These are phyloP conservation scores for Julus scandinavius DNA, from an alignment of 2,888 invertebrate genomes.

Conservation along the genomic window DNA sequence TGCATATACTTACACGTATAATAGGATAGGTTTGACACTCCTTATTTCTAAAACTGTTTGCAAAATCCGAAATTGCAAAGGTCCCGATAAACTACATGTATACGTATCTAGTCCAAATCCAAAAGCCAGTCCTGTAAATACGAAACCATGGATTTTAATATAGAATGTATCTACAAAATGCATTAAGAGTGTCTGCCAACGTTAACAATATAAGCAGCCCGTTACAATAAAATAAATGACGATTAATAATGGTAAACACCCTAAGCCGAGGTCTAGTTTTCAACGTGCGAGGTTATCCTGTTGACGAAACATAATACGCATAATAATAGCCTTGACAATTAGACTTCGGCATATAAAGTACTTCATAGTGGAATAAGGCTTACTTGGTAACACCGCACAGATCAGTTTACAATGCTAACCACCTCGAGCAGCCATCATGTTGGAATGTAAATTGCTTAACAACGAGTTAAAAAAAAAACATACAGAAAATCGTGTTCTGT, in stretches of 20 bases:
- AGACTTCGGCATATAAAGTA: background rate
- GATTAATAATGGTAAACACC: background rate
- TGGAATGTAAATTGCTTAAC: background rate
- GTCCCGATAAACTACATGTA: too few relatives aligned
- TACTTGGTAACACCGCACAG: background rate
- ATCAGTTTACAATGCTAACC: constrained; percentile 2
- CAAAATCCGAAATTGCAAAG: too few relatives aligned
- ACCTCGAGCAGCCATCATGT: background rate
- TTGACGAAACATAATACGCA: background rate
- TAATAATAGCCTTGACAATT: constrained; percentile 8
- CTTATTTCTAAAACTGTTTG: too few relatives aligned
- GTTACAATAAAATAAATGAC: background rate
- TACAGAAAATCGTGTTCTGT: background rate
- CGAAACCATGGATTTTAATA: too few relatives aligned
- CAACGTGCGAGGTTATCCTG: background rate
- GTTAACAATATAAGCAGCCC: background rate
- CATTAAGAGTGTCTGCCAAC: background rate
- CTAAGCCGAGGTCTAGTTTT: background rate
- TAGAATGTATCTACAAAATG: background rate
- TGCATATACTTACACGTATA: too few relatives aligned
- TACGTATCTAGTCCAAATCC: too few relatives aligned
- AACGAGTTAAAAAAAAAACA: too few relatives aligned
- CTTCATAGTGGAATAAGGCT: background rate
- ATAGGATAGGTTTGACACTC: too few relatives aligned
- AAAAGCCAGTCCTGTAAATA: too few relatives aligned